A percentile compares a stretch with the other conserved stretches of the same genome.
These are phyloP conservation scores for Micronycteris hirsuta DNA, from an alignment of 2,113 vertebrate genomes.

Conservation along the genomic window DNA sequence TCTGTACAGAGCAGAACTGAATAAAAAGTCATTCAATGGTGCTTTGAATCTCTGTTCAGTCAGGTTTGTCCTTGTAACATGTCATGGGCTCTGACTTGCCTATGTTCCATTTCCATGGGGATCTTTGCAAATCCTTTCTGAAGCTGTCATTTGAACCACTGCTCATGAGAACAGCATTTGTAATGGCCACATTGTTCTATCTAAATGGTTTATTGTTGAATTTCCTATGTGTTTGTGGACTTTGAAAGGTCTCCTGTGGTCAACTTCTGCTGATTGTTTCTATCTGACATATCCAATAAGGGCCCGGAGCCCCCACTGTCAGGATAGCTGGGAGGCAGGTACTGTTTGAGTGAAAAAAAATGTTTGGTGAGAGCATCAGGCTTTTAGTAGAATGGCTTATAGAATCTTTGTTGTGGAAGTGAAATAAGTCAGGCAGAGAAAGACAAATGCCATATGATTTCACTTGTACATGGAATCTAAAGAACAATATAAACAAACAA, in stretches of 20 bases:
- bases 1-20: slow-evolving; percentile 33
- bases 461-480: not conserved
- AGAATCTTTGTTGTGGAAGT: slow-evolving; percentile 11
- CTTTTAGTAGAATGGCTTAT: not conserved
- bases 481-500: not conserved
- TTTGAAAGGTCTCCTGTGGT: slow-evolving; percentile 55
- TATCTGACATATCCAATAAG: slow-evolving; percentile 27
- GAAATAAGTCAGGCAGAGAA: not conserved
- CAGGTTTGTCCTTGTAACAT: slow-evolving; percentile 48
- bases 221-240: slow-evolving; percentile 46
- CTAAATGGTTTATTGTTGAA: slow-evolving; percentile 42
- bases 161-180: slow-evolving; percentile 45
- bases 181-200: slow-evolving; percentile 22
- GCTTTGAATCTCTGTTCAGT: slow-evolving; percentile 37
- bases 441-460: not conserved
- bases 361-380: not conserved
- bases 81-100: slow-evolving; percentile 41
- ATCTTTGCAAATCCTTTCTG: slow-evolving; percentile 46
- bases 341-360: not conserved
- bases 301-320: not conserved
- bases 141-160: slow-evolving; percentile 64
- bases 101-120: slow-evolving; percentile 60
- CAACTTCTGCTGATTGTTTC: not conserved
- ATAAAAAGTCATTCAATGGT: slow-evolving; percentile 62
- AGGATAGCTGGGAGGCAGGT: not conserved